A percentile compares a stretch with the other conserved stretches of the same genome.
phyloP scores from a whole-genome alignment of 1,140 invertebrate species.

The Polyergus mexicanus region DNA sequence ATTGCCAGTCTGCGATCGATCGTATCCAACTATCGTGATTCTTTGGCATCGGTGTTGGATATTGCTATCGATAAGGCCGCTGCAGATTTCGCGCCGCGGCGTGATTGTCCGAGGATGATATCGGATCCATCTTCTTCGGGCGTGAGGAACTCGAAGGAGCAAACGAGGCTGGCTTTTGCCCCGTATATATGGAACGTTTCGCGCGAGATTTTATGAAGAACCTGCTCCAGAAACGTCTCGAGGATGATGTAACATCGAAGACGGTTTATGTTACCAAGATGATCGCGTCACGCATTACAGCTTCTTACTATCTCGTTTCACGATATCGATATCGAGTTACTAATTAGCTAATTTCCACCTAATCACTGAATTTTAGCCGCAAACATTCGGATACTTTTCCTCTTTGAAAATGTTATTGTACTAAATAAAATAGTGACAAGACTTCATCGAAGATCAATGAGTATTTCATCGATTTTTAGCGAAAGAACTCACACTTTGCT shows the following conservation, averaged over 20 bases:
- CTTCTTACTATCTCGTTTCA: not conserved
- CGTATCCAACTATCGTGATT: conserved; percentile 68
- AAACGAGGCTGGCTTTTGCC: conserved; percentile 32
- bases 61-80: conserved; percentile 65
- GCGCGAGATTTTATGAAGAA: conserved; percentile 51
- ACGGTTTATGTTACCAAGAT: conserved; percentile 15
- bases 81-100: conserved; percentile 68
- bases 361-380: not conserved
- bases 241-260: conserved; percentile 29
- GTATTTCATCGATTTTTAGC: too few species aligned
- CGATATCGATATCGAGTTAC: not conserved
- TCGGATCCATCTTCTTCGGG: conserved; percentile 65
- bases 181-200: conserved; percentile 53
- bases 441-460: too few species aligned
- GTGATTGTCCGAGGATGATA: conserved; percentile 69
- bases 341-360: not conserved
- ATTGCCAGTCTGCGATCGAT: conserved; percentile 53
- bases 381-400: not conserved
- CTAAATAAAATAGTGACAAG: too few species aligned
- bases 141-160: conserved; percentile 52
- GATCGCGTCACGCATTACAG: not conserved
- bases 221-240: conserved; percentile 18
- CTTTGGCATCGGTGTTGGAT: conserved; percentile 64
- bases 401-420: too few species aligned
- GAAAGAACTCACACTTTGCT: too few species aligned